phyloP scores from a whole-genome alignment of 2,797 vertebrate species.

The Xenopus petersii region DNA sequence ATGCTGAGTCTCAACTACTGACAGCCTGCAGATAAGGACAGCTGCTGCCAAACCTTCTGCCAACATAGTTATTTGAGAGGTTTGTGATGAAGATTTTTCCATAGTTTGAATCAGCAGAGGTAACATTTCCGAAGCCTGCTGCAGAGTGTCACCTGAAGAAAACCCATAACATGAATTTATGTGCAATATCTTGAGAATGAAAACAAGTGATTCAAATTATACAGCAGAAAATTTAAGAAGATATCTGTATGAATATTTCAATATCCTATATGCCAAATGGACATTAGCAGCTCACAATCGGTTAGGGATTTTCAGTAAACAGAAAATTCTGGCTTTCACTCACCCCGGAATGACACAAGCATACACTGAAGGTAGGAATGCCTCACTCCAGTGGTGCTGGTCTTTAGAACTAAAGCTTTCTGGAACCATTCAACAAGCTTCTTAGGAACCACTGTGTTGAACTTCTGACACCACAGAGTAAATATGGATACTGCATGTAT shows the following conservation, averaged over 20 bases:
- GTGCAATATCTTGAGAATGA: too few relatives aligned
- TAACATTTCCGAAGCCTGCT: constrained; percentile 79
- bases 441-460: constrained; percentile 81
- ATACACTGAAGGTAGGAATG: constrained; percentile 94
- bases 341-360: constrained; percentile 90
- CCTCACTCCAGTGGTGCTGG: constrained; percentile 86
- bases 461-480: constrained; percentile 84
- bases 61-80: constrained; percentile 83
- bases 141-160: constrained; percentile 79
- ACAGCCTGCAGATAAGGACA: constrained; percentile 82
- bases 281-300: too few relatives aligned
- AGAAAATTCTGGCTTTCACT: constrained; percentile 33
- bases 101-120: constrained; percentile 84
- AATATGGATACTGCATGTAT: constrained; percentile 87
- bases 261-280: too few relatives aligned
- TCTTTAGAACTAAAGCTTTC: constrained; percentile 93
- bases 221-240: too few relatives aligned
- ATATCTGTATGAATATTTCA: too few relatives aligned
- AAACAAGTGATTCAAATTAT: too few relatives aligned
- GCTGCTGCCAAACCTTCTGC: constrained; percentile 85
- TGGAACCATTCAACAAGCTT: constrained; percentile 88
- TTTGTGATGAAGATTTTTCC: constrained; percentile 88
- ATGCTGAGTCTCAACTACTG: constrained; percentile 75
- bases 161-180: neutral
- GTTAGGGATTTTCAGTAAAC: too few relatives aligned